phyloP scores from a whole-genome alignment of 1,140 invertebrate species.

The Drosophila santomea region DNA sequence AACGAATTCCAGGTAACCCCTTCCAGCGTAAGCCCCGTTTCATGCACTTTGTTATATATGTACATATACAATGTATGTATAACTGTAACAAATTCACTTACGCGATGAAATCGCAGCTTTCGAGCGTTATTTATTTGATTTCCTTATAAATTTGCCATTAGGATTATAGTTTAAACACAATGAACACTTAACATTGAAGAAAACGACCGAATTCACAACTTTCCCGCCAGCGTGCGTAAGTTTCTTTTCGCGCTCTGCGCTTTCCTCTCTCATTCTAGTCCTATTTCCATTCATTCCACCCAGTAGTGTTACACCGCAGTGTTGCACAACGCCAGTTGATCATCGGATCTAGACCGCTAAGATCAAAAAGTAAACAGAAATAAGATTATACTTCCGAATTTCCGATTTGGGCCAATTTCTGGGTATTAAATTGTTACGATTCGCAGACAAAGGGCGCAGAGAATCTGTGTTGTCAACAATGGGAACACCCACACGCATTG shows the following conservation, averaged over 20 bases:
- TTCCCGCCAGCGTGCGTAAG: constrained; percentile 39
- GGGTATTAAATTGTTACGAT: constrained; percentile 70
- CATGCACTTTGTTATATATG: too few species aligned
- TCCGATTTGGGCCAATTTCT: constrained; percentile 62
- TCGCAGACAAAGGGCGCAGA: constrained; percentile 29
- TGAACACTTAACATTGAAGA: constrained; percentile 40
- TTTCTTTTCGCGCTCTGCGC: constrained; percentile 20
- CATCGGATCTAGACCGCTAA: not conserved
- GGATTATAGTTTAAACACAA: constrained; percentile 20
- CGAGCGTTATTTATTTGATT: not conserved
- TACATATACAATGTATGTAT: too few species aligned
- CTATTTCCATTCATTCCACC: not conserved
- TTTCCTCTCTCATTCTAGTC: constrained; percentile 2
- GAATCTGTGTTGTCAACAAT: constrained; percentile 52
- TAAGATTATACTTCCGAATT: constrained; percentile 59
- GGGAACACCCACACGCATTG: constrained; percentile 76
- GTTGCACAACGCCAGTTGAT: constrained; percentile 1
- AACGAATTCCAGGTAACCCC: too few species aligned
- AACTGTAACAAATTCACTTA: too few species aligned
- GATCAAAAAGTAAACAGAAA: constrained; percentile 15
- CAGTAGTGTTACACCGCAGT: constrained; percentile 25
- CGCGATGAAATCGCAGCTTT: constrained; percentile 13
- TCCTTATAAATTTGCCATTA: constrained; percentile 13
- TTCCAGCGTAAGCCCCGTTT: too few species aligned
- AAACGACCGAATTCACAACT: constrained; percentile 2